Evolutionary conservation across 2,113 vertebrate species (phyloP), one percentile per base, ranked within the genome.

Genomic region (Natator depressus): DNA sequence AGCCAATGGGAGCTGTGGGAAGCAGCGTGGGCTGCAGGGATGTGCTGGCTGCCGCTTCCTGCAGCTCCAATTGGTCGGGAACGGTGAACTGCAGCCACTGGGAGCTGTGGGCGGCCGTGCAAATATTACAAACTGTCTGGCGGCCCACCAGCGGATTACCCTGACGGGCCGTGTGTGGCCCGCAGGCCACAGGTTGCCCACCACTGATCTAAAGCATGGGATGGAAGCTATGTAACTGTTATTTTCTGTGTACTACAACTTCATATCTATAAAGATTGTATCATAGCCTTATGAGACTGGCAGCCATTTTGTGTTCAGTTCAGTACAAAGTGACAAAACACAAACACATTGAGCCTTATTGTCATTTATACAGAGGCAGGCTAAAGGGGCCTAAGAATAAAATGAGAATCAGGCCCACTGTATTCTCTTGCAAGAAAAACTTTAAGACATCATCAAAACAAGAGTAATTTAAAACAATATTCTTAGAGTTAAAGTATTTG

Each of bases 311-410:
- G 85, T 57, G 35, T 90, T 89, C 38, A 93, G 55, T 93, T 92
- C 80, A 91, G 65, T 11, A 80, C 51, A 3, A 2, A 87, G 88
- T 78, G 62, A 13, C n/a, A 82, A 49, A 19, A 93, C 2, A 91
- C 13, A 89, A 91, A 93, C 69, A 50, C 46, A 83, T 72, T 1
- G 1, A 94, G 83, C 38, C 13, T 78, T 53, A 80, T 82, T 69
- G 38, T 78, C 55, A 79, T 46, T 86, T 81, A 69, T 25, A 29
- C 2, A 16, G 14, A 91, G 93, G 90, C 93, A 92, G 79, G 78
- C 49, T 80, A 92, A 94, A 84, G 91, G 84, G n/a, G 82, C n/a
- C 62, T 93, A 78, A 10, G 89, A 78, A 57, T 47, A 89, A 62
- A 96, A 95, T 89, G 78, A 82, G 47, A 88, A 3, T 75, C n/a